phyloP scores from a whole-genome alignment of 2,888 invertebrate species.

The Pristionchus exspectatus region DNA sequence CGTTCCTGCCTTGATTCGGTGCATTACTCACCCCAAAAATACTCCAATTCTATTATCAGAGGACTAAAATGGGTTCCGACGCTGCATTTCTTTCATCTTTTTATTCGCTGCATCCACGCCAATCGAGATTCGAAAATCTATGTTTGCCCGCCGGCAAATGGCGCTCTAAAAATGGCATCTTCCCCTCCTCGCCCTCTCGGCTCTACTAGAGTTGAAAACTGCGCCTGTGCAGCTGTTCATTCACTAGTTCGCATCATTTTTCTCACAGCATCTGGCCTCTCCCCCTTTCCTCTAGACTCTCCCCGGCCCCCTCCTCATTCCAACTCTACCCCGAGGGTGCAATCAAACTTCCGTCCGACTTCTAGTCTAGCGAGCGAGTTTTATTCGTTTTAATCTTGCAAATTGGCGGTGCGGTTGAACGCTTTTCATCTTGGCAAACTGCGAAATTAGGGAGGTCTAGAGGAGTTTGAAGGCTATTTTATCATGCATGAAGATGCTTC shows the following conservation, averaged over 20 bases:
- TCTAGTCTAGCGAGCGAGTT: background rate
- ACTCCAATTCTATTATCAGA: too few relatives aligned
- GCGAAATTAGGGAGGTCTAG: background rate
- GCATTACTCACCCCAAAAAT: too few relatives aligned
- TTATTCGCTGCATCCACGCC: too few relatives aligned
- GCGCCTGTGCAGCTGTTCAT: background rate
- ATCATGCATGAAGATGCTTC: background rate
- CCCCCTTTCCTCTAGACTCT: background rate
- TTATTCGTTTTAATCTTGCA: slow-evolving; percentile 23
- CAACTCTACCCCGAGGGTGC: slow-evolving; percentile 24
- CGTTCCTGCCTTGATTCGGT: too few relatives aligned
- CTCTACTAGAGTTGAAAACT: slow-evolving; percentile 20
- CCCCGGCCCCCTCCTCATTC: background rate
- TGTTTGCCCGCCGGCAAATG: background rate
- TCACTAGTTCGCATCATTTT: slow-evolving; percentile 3
- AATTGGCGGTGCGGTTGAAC: background rate
- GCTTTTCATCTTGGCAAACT: background rate
- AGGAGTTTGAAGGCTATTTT: background rate
- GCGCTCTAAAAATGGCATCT: background rate
- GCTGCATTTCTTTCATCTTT: too few relatives aligned
- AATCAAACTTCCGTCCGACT: slow-evolving; percentile 6
- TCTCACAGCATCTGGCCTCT: background rate
- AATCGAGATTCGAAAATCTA: background rate
- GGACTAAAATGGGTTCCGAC: too few relatives aligned
- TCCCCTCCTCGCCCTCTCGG: background rate